Conservation (phyloP, 2,797 vertebrate genomes). For the Hylomyscus alleni region DNA sequence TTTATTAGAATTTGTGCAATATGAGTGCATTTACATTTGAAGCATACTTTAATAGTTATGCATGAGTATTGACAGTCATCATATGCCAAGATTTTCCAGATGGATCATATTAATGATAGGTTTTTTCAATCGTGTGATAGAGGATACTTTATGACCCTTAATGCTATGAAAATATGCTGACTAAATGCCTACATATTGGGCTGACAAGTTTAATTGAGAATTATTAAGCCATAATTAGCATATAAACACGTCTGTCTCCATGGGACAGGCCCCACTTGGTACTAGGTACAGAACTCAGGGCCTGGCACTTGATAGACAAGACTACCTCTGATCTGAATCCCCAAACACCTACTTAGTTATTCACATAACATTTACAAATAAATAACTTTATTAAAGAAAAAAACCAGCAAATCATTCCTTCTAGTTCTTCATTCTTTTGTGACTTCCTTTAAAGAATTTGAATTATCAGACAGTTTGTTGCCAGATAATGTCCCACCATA, state of each 20-base stretch:
- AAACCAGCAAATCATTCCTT: constrained; percentile 31
- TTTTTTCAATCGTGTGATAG: constrained; percentile 13
- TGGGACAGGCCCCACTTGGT: background rate
- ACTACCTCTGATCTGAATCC: background rate
- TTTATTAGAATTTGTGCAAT: constrained; percentile 47
- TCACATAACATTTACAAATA: background rate
- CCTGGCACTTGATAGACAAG: background rate
- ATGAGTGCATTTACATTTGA: constrained; percentile 15
- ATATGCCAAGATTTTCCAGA: background rate
- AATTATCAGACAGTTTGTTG: constrained; percentile 37
- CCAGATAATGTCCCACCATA: constrained; percentile 7
- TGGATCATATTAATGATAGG: background rate
- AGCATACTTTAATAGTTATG: background rate
- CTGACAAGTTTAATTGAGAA: constrained; percentile 18
- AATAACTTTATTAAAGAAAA: no score
- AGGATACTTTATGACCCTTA: constrained; percentile 50
- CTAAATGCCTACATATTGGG: background rate
- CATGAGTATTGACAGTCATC: constrained; percentile 30
- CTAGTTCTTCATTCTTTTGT: constrained; percentile 39
- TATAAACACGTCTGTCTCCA: constrained; percentile 2
- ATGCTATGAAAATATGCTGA: constrained; percentile 19
- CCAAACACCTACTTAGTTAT: background rate
- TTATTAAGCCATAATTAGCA: constrained; percentile 44
- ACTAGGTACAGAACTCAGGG: background rate
- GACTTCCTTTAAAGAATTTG: constrained; percentile 49